Conservation (phyloP, 1,140 invertebrate genomes). For the Idris sp. region DNA sequence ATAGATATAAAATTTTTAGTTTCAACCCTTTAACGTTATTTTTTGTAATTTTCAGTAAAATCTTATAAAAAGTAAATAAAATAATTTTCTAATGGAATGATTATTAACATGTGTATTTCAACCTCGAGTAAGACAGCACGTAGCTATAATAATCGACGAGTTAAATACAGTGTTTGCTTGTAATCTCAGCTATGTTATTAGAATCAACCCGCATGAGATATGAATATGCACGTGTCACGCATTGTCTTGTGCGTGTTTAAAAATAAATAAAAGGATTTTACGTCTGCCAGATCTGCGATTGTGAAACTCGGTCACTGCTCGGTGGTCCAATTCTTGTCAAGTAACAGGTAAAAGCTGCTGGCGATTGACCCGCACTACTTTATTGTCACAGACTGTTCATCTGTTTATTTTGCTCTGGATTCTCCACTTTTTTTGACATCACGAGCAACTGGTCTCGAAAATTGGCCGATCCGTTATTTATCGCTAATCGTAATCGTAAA, state of each 20-base stretch:
- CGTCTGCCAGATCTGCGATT: conserved; percentile 47
- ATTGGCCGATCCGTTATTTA: too few relatives aligned
- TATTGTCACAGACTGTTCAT: conserved; percentile 26
- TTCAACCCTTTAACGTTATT: too few relatives aligned
- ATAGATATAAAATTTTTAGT: too few relatives aligned
- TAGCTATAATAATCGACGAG: conserved; percentile 7
- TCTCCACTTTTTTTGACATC: conserved; percentile 9
- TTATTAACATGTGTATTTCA: conserved; percentile 20
- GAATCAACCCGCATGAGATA: conserved; percentile 23
- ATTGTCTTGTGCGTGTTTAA: conserved; percentile 48
- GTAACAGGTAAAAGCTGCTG: conserved; percentile 50
- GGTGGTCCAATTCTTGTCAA: conserved; percentile 56
- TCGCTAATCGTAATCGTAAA: too few relatives aligned
- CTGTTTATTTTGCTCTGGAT: conserved; percentile 1
- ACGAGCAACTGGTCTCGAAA: not conserved
- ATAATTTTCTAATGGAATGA: not conserved
- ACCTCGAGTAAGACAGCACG: conserved; percentile 18
- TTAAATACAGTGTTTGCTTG: conserved; percentile 18
- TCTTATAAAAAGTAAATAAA: not conserved
- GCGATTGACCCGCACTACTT: conserved; percentile 53
- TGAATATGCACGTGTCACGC: conserved; percentile 31
- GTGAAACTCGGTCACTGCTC: conserved; percentile 50
- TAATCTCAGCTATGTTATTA: conserved; percentile 19
- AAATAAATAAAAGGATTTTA: conserved; percentile 47
- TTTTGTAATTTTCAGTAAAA: too few relatives aligned